phyloP scores from a whole-genome alignment of 2,888 invertebrate species.

The Euclidia mi region DNA sequence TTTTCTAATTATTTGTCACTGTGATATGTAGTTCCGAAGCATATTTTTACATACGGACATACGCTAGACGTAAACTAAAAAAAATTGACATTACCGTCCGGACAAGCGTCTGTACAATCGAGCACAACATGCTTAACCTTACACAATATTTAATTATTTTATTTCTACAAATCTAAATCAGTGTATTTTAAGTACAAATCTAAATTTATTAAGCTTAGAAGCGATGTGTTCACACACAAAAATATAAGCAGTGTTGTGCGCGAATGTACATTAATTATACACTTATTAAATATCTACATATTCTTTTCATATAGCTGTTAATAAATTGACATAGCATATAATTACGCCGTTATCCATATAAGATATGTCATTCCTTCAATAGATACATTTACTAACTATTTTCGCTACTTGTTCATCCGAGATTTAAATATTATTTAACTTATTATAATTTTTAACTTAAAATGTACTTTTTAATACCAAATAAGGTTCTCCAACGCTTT shows the following conservation, averaged over 20 bases:
- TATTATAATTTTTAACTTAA: too few species aligned
- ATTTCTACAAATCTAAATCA: slow-evolving; percentile 58
- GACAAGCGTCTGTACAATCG: slow-evolving; percentile 75
- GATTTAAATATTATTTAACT: slow-evolving; percentile 24
- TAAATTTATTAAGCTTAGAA: slow-evolving; percentile 72
- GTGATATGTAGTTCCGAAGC: slow-evolving; percentile 84
- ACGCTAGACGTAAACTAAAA: slow-evolving; percentile 45
- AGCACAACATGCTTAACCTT: slow-evolving; percentile 62
- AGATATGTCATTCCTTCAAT: slow-evolving; percentile 77
- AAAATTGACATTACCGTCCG: slow-evolving; percentile 57
- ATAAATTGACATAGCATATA: slow-evolving; percentile 56
- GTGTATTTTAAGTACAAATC: slow-evolving; percentile 71
- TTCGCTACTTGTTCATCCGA: slow-evolving; percentile 41
- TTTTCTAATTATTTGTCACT: slow-evolving; percentile 81
- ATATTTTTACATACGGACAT: slow-evolving; percentile 45
- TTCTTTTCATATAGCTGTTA: slow-evolving; percentile 48
- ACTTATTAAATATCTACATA: slow-evolving; percentile 48
- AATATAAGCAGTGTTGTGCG: slow-evolving; percentile 71
- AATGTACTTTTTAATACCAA: too few species aligned
- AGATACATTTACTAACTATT: slow-evolving; percentile 54
- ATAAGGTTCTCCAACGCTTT: too few species aligned
- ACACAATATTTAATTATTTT: slow-evolving; percentile 49
- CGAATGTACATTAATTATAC: slow-evolving; percentile 70
- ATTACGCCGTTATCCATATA: slow-evolving; percentile 49
- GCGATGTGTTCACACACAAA: slow-evolving; percentile 73